Conservation (phyloP, 2,888 invertebrate genomes). For the Euzophera pinguis region DNA sequence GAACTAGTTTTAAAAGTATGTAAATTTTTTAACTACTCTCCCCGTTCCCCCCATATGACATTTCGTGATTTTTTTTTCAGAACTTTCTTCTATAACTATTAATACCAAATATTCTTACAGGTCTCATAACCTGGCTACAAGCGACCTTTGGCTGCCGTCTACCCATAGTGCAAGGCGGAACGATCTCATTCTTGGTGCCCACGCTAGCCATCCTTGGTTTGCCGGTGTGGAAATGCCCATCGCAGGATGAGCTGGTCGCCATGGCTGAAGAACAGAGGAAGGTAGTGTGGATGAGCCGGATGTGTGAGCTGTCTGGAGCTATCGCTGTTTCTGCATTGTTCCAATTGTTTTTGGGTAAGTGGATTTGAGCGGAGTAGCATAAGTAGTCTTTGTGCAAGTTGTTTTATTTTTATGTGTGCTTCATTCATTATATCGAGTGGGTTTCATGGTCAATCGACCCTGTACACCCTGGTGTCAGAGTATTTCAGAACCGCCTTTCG, state of each 20-base stretch:
- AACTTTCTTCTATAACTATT: no score
- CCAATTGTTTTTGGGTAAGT: conserved; percentile 85
- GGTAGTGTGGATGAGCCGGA: conserved; percentile 85
- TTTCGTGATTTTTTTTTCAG: not conserved
- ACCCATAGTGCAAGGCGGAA: conserved; percentile 88
- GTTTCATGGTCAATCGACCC: no score
- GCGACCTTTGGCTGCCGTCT: conserved; percentile 87
- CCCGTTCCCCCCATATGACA: no score
- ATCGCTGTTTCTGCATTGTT: conserved; percentile 88
- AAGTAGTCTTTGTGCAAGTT: no score
- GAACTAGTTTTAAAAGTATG: no score
- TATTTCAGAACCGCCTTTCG: no score
- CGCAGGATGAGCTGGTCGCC: conserved; percentile 61
- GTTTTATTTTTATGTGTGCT: no score
- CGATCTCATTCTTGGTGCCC: conserved; percentile 89
- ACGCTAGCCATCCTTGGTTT: conserved; percentile 86
- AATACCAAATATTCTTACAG: conserved; percentile 45
- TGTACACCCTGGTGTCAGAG: no score
- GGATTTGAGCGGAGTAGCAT: not conserved
- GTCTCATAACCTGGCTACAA: conserved; percentile 87
- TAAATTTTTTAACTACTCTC: no score
- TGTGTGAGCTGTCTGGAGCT: conserved; percentile 91
- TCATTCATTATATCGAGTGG: no score
- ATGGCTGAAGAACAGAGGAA: conserved; percentile 79
- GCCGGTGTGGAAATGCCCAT: conserved; percentile 86